Conservation (phyloP, 1,140 invertebrate species). For the Panagrolaimus sp. region DNA sequence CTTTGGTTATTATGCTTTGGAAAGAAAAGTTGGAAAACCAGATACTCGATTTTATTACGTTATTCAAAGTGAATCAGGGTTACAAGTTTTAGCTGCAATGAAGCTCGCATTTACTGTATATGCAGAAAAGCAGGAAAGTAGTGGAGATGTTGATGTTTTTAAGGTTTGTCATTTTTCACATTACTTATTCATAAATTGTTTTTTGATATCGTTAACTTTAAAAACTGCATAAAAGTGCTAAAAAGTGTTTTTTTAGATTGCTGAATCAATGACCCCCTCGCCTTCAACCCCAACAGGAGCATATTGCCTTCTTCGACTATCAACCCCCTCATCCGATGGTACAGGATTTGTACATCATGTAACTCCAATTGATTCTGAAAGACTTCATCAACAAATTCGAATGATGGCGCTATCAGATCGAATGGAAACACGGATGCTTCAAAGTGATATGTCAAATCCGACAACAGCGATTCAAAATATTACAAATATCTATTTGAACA, state of each 20-base stretch:
- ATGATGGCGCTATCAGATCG: neutral
- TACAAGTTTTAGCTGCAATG: neutral
- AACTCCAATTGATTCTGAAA: neutral
- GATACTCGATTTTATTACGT: slow-evolving; percentile 1
- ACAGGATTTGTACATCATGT: neutral
- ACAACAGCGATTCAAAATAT: neutral
- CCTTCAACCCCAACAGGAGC: neutral
- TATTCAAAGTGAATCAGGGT: neutral
- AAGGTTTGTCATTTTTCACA: too few relatives aligned
- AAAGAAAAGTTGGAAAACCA: neutral
- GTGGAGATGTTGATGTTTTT: neutral
- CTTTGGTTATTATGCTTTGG: neutral
- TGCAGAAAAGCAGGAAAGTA: neutral
- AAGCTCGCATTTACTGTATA: slow-evolving; percentile 3
- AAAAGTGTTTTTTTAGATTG: neutral
- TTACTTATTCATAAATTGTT: too few relatives aligned
- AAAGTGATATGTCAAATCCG: neutral
- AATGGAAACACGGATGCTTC: too few relatives aligned
- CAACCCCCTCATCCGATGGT: neutral
- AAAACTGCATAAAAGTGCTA: too few relatives aligned
- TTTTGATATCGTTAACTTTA: too few relatives aligned
- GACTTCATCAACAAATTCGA: neutral
- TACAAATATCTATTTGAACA: slow-evolving; percentile 6
- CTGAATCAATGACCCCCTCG: neutral
- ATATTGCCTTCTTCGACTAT: slow-evolving; percentile 7